These are phyloP conservation scores for Actenoides lindsayi DNA, from an alignment of 2,113 vertebrate species.

Conservation along the genomic window DNA sequence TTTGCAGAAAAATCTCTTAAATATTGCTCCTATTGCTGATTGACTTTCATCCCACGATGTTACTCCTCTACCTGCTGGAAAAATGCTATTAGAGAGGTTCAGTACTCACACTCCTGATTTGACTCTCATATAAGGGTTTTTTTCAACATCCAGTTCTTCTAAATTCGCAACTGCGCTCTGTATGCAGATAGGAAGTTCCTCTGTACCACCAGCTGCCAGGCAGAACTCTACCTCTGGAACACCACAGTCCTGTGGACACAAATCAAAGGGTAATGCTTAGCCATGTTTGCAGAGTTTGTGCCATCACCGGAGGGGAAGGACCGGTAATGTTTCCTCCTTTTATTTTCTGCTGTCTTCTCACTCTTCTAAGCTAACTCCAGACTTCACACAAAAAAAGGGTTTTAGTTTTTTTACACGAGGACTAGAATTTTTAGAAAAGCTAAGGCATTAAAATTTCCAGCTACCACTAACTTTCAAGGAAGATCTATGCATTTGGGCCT, in stretches of 20 bases:
- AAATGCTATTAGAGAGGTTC: background rate
- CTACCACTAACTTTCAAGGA: background rate
- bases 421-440: background rate
- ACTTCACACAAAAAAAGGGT: background rate
- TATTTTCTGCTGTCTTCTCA: background rate
- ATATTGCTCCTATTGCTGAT: background rate
- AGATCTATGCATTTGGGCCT: background rate
- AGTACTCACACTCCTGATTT: conserved; percentile 83
- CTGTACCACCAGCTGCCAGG: background rate
- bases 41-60: background rate
- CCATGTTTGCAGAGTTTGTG: background rate
- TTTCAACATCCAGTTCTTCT: conserved; percentile 72
- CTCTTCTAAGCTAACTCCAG: background rate
- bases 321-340: background rate
- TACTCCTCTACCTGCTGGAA: background rate
- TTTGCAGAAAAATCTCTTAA: rapidly evolving
- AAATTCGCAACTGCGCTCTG: conserved; percentile 70
- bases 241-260: conserved; percentile 72
- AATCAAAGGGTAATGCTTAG: background rate
- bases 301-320: rapidly evolving
- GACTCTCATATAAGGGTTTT: conserved; percentile 73
- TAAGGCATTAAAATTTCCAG: background rate
- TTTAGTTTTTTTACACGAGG: background rate
- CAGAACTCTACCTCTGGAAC: conserved; percentile 81
- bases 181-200: conserved; percentile 58